A percentile compares a stretch with the other conserved stretches of the same genome.
Conservation (phyloP, 1,140 invertebrate genomes). For the Colletes gigas region DNA sequence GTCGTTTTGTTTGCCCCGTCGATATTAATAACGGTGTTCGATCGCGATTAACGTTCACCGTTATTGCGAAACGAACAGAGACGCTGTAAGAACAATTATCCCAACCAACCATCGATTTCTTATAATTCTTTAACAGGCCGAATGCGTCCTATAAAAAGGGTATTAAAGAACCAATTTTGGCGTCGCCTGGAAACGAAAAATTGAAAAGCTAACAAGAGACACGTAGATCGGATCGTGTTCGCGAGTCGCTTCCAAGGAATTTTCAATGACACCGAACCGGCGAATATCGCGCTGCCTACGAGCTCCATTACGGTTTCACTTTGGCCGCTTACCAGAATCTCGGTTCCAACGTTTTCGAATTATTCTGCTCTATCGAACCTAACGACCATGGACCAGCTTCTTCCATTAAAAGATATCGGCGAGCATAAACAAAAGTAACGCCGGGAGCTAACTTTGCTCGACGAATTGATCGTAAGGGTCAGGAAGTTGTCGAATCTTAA, state of each 20-base stretch:
- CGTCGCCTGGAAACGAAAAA: too few species aligned
- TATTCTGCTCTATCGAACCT: conserved; percentile 37
- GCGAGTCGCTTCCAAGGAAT: conserved; percentile 35
- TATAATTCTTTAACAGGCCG: too few species aligned
- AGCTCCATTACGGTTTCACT: conserved; percentile 58
- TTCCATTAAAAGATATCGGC: conserved; percentile 7
- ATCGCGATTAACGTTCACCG: not conserved
- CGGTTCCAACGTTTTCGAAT: conserved; percentile 50
- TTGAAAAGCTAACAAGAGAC: too few species aligned
- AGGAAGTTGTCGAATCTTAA: not conserved
- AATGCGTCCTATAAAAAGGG: too few species aligned
- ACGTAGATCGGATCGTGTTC: not conserved
- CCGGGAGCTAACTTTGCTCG: conserved; percentile 17
- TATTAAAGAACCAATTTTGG: too few species aligned
- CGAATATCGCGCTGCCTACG: conserved; percentile 17
- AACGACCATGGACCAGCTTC: conserved; percentile 31
- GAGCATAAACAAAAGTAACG: conserved; percentile 30
- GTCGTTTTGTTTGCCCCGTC: conserved; percentile 16
- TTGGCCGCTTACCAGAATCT: conserved; percentile 67
- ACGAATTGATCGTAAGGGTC: not conserved
- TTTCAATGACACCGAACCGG: conserved; percentile 27
- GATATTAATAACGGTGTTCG: conserved; percentile 32
- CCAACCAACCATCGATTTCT: too few species aligned
- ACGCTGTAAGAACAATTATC: not conserved
- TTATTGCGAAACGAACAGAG: not conserved